Percentiles rank a stretch among this genome's conserved stretches.
These are phyloP conservation scores for Onychomys arenicola DNA, from an alignment of 2,797 vertebrate species.

Conservation along the genomic window DNA sequence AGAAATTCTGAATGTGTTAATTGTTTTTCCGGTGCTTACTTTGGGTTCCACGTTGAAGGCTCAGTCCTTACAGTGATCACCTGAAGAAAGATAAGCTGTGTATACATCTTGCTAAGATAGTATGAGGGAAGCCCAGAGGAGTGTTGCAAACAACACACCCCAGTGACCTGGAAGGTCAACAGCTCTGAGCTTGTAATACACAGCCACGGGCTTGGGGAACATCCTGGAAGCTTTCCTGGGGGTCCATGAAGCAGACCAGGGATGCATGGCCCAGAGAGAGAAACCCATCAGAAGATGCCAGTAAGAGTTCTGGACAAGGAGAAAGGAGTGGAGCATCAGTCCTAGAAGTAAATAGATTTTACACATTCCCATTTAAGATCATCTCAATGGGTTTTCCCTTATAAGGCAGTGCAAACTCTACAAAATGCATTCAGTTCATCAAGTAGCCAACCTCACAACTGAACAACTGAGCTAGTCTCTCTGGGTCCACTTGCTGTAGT, in stretches of 20 bases:
- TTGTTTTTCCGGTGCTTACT: constrained; percentile 55
- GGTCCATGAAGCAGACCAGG: not conserved
- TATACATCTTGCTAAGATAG: constrained; percentile 5
- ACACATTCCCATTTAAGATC: not conserved
- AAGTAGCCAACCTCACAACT: too few species aligned
- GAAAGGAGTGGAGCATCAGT: not conserved
- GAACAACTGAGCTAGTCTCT: not conserved
- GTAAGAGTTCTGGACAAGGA: not conserved
- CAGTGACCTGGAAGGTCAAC: not conserved
- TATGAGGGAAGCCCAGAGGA: not conserved
- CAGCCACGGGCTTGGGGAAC: constrained; percentile 10
- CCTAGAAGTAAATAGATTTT: not conserved
- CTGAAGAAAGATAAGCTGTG: constrained; percentile 57
- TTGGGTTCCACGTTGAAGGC: constrained; percentile 23
- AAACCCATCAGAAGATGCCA: not conserved
- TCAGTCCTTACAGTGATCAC: constrained; percentile 48
- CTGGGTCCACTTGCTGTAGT: not conserved
- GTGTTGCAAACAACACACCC: not conserved
- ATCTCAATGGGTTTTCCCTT: not conserved
- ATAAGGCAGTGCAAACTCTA: not conserved
- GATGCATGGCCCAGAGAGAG: not conserved
- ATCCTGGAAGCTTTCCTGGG: constrained; percentile 23
- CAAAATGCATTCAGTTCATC: not conserved
- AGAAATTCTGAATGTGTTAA: constrained; percentile 46
- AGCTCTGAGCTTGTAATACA: not conserved